These are phyloP conservation scores for Acanthaster planci DNA, from an alignment of 35 echinoderm and acorn worm species.

Conservation along the genomic window DNA sequence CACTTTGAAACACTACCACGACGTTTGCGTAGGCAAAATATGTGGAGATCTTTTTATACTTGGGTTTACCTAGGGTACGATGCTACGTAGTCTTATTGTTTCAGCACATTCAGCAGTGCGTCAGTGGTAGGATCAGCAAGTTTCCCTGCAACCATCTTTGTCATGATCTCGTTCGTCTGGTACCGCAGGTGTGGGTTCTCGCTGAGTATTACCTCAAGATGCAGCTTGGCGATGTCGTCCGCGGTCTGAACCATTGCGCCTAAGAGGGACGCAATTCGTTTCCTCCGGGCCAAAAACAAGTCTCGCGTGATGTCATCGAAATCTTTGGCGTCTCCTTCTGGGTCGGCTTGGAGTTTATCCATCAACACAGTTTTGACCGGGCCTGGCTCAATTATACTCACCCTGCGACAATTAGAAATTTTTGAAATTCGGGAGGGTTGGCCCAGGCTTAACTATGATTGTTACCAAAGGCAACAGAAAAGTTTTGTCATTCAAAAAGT, in stretches of 20 bases:
- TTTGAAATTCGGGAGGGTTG: no score
- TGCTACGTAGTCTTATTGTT: neutral
- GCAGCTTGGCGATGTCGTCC: constrained; percentile 6
- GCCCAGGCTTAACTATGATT: no score
- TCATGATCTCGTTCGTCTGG: constrained; percentile 25
- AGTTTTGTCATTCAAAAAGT: no score
- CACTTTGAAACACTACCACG: no score
- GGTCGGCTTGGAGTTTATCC: neutral
- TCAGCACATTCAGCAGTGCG: neutral
- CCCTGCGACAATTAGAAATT: no score
- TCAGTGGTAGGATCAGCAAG: constrained; percentile 20
- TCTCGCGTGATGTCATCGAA: neutral
- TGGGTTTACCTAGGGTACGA: no score
- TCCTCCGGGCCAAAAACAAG: neutral
- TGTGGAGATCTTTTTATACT: no score
- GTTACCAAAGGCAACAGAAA: no score
- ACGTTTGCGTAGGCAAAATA: no score
- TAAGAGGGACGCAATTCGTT: neutral
- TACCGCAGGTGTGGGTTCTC: constrained; percentile 43
- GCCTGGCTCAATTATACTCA: constrained; percentile 23
- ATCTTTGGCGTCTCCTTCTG: neutral
- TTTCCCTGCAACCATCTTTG: neutral
- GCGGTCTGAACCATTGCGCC: neutral
- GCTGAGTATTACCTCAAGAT: neutral
- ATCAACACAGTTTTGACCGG: neutral